Evolutionary conservation across 2,113 vertebrate genomes (phyloP).

Genomic region (Pogona vitticeps): DNA sequence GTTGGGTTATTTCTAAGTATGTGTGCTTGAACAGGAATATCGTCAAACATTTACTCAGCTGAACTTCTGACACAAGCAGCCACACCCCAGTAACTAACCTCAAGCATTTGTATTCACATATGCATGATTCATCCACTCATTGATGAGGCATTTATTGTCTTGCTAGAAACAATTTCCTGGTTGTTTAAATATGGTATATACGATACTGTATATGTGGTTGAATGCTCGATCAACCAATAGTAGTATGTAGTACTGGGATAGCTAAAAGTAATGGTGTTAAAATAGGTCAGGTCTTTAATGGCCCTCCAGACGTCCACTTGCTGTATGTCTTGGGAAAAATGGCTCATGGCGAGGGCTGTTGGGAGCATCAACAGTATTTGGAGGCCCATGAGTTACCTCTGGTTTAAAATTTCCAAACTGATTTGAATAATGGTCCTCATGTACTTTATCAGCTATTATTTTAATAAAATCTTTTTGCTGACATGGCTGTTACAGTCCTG

Average conservation of each 20-base stretch:
- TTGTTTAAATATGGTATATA: background rate
- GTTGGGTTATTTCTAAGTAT: conserved; percentile 4
- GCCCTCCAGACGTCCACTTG: no score
- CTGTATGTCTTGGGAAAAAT: no score
- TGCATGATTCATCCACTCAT: background rate
- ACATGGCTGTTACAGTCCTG: background rate
- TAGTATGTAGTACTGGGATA: background rate
- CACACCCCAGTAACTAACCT: conserved; percentile 23
- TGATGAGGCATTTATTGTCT: background rate
- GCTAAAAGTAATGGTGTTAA: background rate
- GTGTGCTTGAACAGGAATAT: background rate
- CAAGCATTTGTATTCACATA: background rate
- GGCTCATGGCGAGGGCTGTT: no score
- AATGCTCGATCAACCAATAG: background rate
- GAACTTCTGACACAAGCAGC: background rate
- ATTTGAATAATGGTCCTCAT: background rate
- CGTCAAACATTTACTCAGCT: conserved; percentile 50
- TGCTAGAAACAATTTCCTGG: background rate
- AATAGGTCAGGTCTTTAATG: no score
- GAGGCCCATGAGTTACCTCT: no score
- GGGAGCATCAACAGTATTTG: no score
- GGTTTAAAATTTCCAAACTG: background rate
- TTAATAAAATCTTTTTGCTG: background rate
- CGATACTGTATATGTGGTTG: background rate
- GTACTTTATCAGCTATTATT: background rate